These are phyloP conservation scores for Ophthalmotilapia sp. DNA, from an alignment of 2,113 vertebrate genomes.

Conservation along the genomic window DNA sequence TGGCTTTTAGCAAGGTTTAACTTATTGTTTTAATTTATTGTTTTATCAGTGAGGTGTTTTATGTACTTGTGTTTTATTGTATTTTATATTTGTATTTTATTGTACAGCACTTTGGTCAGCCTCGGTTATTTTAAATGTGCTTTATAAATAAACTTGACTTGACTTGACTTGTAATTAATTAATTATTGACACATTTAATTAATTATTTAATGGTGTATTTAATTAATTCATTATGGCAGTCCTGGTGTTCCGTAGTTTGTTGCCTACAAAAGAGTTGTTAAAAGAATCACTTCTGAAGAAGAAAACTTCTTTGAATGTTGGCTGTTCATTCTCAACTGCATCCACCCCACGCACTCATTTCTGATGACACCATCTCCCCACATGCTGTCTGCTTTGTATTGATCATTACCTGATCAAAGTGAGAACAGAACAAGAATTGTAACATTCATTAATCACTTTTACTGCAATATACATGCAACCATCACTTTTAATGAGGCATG, in stretches of 20 bases:
- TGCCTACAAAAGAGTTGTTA: not conserved
- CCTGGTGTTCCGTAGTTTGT: rapidly evolving
- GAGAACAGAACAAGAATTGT: not conserved
- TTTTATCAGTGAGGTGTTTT: too few species aligned
- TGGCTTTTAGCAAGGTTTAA: too few species aligned
- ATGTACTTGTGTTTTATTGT: too few species aligned
- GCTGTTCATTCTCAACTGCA: not conserved
- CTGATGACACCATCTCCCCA: not conserved
- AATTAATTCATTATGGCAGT: not conserved
- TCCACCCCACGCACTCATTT: not conserved
- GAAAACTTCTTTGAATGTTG: not conserved
- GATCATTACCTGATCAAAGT: not conserved
- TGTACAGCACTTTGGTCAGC: too few species aligned
- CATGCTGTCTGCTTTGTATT: not conserved
- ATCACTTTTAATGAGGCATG: not conserved
- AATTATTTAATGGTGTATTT: not conserved
- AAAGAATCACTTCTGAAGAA: not conserved
- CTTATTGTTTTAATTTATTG: too few species aligned
- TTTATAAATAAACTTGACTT: too few species aligned
- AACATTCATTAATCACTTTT: not conserved
- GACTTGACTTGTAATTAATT: not conserved
- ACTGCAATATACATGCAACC: not conserved
- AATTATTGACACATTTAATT: not conserved
- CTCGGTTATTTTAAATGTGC: too few species aligned
- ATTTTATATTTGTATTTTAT: too few species aligned